Evolutionary conservation across 2,797 vertebrate species (phyloP), one percentile per base, ranked within the genome.

Genomic region (Spondyliosoma cantharus): DNA sequence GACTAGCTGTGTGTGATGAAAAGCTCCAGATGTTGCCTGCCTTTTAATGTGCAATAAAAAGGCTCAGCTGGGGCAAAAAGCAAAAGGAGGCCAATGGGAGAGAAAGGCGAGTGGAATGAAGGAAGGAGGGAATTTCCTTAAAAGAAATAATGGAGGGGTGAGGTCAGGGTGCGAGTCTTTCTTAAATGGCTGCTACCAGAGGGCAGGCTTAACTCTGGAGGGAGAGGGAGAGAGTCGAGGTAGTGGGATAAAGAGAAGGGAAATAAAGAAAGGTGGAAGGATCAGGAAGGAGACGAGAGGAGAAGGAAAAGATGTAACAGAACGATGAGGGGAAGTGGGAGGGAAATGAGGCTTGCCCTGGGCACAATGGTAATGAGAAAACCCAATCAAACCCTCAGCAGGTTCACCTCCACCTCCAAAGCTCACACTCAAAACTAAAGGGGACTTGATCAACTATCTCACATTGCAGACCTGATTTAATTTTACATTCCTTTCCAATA

Each of bases 11-110:
- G 93, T 81, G 81, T 69, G 80, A 91, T 95, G 94, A 97, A 97
- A 95, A 94, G 95, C 94, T 95, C 95, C 96, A 96, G 96, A 96
- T 96, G 96, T 95, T 97, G 95, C 93, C 94, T 92, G 95, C 95
- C 94, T 95, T 91, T 97, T 96, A 96, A 97, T 96, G 96, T 94
- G 92, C 82, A 95, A 94, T 92, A 96, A 93, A 96, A 95, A 95
- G 95, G 93, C 94, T 92, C 96, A 96, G 96, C 95, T 95, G 94
- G 93, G 95, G 93, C 92, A 95, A 96, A 96, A 96, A 96, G 94
- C 95, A 95, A 94, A 94, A 92, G 83, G 87, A 86, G 90, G 89
- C 89, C 86, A 90, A 87, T 78, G 58, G 50, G 71, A 87, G 81
- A 88, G 87, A 92, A 94, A 89, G 86, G 91, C 90, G 83, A 86